A percentile compares a stretch with the other conserved stretches of the same genome.
These are phyloP conservation scores for Arion vulgaris DNA, from an alignment of 1,140 invertebrate genomes.

Conservation along the genomic window DNA sequence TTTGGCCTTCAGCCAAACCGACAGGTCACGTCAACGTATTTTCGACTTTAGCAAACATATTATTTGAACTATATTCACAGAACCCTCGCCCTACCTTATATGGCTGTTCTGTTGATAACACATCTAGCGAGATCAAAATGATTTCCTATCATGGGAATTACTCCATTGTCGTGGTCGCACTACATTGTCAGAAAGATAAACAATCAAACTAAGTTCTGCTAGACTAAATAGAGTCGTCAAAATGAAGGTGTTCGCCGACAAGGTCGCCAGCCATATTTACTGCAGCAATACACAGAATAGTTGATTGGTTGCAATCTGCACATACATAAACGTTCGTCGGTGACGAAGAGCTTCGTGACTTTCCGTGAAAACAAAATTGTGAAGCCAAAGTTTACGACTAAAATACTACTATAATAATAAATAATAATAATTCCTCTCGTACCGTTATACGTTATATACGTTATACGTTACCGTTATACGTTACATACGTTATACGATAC, in stretches of 20 bases:
- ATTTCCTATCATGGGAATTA: background rate
- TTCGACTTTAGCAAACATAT: background rate
- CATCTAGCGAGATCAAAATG: background rate
- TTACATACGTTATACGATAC: too few species aligned
- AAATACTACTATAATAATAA: too few species aligned
- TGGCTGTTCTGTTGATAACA: too few species aligned
- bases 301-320: conserved; percentile 22
- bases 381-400: background rate
- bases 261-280: conserved; percentile 20
- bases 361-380: background rate
- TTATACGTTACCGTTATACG: too few species aligned
- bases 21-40: background rate
- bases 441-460: too few species aligned
- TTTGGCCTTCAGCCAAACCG: background rate
- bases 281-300: conserved; percentile 9
- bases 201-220: too few species aligned
- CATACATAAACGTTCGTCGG: conserved; percentile 7
- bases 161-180: background rate
- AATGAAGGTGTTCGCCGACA: background rate
- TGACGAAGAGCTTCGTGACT: background rate
- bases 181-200: background rate
- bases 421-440: too few species aligned
- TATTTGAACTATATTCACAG: too few species aligned
- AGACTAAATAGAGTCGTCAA: too few species aligned
- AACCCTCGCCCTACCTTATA: too few species aligned